Conservation (phyloP, 2,797 vertebrate genomes). For the Myotis daubentonii region DNA sequence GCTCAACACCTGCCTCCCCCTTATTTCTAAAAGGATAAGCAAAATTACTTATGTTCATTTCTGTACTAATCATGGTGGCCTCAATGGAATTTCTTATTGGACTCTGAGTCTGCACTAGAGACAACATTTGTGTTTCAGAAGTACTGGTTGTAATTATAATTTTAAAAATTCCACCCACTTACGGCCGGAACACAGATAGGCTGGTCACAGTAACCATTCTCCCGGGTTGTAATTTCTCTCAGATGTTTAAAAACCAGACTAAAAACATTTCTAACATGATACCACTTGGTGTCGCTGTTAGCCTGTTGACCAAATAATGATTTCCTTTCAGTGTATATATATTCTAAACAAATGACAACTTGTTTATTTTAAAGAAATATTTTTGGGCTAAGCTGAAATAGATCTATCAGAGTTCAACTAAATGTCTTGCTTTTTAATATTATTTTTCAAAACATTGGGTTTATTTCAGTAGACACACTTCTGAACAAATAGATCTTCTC, state of each 20-base stretch:
- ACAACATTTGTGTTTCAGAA: not conserved
- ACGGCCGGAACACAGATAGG: not conserved
- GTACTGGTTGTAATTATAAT: not conserved
- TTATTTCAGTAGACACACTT: slow-evolving; percentile 42
- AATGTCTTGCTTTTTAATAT: slow-evolving; percentile 41
- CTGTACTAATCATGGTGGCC: not conserved
- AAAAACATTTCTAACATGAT: slow-evolving; percentile 44
- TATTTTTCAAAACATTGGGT: slow-evolving; percentile 39
- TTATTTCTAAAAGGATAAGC: not conserved
- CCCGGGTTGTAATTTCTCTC: not conserved
- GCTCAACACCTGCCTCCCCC: not conserved
- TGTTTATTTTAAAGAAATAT: slow-evolving; percentile 55
- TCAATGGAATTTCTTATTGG: not conserved
- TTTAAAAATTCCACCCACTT: not conserved
- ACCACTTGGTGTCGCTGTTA: slow-evolving; percentile 84
- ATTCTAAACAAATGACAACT: slow-evolving; percentile 2
- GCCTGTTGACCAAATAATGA: not conserved
- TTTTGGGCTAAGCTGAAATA: slow-evolving; percentile 22
- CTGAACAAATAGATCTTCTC: slow-evolving; percentile 1
- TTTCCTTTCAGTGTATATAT: not conserved
- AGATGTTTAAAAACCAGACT: not conserved
- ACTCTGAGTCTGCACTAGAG: not conserved
- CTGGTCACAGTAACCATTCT: not conserved
- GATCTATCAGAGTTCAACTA: slow-evolving; percentile 44
- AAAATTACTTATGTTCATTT: not conserved